Conservation (phyloP, 2,888 invertebrate genomes). For the Laothoe populi region DNA sequence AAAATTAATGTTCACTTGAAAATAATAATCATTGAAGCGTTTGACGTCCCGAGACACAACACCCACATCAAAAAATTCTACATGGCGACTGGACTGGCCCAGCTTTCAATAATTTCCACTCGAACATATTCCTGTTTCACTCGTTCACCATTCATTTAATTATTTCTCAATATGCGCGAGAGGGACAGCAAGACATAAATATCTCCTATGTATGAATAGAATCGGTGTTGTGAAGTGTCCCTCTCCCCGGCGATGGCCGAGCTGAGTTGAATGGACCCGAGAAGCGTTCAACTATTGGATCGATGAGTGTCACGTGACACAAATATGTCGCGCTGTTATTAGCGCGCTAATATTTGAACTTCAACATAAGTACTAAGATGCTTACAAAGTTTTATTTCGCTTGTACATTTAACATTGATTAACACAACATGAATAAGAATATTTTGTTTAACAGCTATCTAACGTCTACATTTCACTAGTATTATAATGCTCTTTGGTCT, state of each 20-base stretch:
- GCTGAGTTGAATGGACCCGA: slow-evolving; percentile 85
- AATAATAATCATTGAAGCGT: slow-evolving; percentile 82
- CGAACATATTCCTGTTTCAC: slow-evolving; percentile 79
- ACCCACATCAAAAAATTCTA: slow-evolving; percentile 84
- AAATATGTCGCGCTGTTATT: slow-evolving; percentile 63
- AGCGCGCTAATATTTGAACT: slow-evolving; percentile 59
- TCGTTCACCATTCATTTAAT: slow-evolving; percentile 82
- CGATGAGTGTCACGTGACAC: slow-evolving; percentile 82
- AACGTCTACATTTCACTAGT: no score
- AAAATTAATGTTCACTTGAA: slow-evolving; percentile 77
- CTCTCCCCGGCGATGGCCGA: slow-evolving; percentile 70
- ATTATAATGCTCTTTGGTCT: no score
- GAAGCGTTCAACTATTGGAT: slow-evolving; percentile 84
- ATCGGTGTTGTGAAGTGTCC: slow-evolving; percentile 80
- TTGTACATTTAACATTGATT: no score
- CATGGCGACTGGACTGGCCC: slow-evolving; percentile 79
- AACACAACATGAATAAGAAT: no score
- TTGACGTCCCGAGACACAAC: slow-evolving; percentile 82
- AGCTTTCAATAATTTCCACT: slow-evolving; percentile 83
- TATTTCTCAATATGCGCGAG: slow-evolving; percentile 77
- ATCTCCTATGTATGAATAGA: slow-evolving; percentile 83
- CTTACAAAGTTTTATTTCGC: not conserved
- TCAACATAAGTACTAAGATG: not conserved
- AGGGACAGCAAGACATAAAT: slow-evolving; percentile 76
- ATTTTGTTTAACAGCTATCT: no score